Evolutionary conservation across 2,888 invertebrate genomes (phyloP), one percentile per base, ranked within the genome.

Genomic region (Synergus gifuensis): DNA sequence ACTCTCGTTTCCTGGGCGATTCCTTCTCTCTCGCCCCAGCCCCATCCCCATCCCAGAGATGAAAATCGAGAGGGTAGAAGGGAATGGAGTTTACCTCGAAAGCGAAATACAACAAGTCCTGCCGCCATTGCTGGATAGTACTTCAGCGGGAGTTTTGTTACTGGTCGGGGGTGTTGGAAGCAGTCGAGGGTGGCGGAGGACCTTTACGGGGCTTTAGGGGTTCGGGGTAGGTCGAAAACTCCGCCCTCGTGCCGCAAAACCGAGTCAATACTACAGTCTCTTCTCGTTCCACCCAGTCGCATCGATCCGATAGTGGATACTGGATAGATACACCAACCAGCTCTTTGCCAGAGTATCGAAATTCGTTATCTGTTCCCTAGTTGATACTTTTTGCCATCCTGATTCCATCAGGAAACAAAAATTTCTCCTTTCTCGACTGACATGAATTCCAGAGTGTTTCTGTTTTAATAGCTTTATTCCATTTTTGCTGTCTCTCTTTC

Each of bases 51-150:
- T 28, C 78, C 85, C 60, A 77, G 80, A 80, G 80, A 82, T 82
- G 85, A 83, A 85, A 84, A 82, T 86, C 81, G 85, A 84, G 82
- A 83, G 62, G 85, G 83, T 84, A 84, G 85, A 83, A 83, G 84
- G 84, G 85, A 83, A 85, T 83, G 86, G 86, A 88, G 88, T 86
- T 89, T 86, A 90, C 86, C 86, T 89, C 89, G 89, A 87, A 90
- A 91, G 91, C 91, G 90, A 91, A 91, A 91, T 91, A 91, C 90
- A 91, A 92, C 91, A 91, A 91, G 91, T 91, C 91, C 89, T 88
- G 91, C 86, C 92, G 92, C 92, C 92, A 92, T 92, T 92, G 92
- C 91, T 91, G 89, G 88, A 83, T 89, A 89, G 89, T 88, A 89
- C 89, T 89, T 89, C 91, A 88, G 85, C 88, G 87, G 88, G 88